Conservation (phyloP, 2,888 invertebrate species). For the Heliconius sara region DNA sequence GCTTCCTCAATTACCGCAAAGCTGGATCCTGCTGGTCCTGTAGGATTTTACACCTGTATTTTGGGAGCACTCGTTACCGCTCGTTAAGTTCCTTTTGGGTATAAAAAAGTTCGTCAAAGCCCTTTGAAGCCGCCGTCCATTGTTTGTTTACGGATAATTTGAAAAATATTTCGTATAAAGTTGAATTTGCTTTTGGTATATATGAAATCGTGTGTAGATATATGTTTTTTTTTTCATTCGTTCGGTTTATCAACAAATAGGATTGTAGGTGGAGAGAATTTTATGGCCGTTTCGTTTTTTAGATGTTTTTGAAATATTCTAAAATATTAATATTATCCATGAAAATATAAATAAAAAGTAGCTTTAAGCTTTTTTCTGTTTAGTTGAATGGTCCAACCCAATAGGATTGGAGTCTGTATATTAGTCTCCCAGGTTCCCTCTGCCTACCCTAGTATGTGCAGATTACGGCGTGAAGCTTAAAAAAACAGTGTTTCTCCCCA, state of each 20-base stretch:
- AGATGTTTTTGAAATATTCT: background rate
- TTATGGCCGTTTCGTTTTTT: background rate
- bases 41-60: conserved; percentile 36
- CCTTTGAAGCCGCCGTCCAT: conserved; percentile 20
- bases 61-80: conserved; percentile 32
- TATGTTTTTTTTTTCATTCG: background rate
- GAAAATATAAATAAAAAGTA: background rate
- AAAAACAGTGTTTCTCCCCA: too few relatives aligned
- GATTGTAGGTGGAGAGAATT: background rate
- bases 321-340: background rate
- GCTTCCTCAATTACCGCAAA: conserved; percentile 29
- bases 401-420: too few relatives aligned
- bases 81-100: conserved; percentile 28
- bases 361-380: background rate
- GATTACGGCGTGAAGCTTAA: too few relatives aligned
- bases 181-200: conserved; percentile 7
- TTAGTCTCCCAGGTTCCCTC: too few relatives aligned
- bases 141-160: conserved; percentile 29
- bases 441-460: too few relatives aligned
- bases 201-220: background rate
- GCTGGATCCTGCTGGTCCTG: conserved; percentile 25
- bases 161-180: conserved; percentile 24
- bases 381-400: too few relatives aligned
- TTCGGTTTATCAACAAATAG: background rate
- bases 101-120: conserved; percentile 37